Conservation (phyloP, 2,888 invertebrate genomes). For the Sericinus montela region DNA sequence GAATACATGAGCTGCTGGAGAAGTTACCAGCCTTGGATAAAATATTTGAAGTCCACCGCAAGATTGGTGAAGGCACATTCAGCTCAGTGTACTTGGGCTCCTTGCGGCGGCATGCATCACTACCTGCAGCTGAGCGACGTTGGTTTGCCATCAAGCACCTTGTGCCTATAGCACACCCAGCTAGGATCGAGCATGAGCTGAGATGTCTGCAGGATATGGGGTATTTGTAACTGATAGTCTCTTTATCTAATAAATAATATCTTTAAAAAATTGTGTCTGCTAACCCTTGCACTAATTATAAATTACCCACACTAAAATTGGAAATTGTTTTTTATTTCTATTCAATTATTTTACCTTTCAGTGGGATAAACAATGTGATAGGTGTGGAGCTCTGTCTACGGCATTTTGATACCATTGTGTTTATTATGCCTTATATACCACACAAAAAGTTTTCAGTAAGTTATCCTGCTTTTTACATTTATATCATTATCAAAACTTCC, state of each 20-base stretch:
- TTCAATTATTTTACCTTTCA: constrained; percentile 67
- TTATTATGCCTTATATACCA: constrained; percentile 93
- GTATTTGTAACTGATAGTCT: constrained; percentile 51
- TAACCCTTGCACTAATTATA: too few relatives aligned
- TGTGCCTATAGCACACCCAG: constrained; percentile 91
- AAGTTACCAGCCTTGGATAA: constrained; percentile 81
- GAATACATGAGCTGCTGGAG: constrained; percentile 59
- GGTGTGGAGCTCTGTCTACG: constrained; percentile 89
- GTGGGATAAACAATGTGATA: constrained; percentile 89
- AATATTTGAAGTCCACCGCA: constrained; percentile 83
- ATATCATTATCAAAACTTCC: too few relatives aligned
- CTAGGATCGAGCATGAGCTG: constrained; percentile 88
- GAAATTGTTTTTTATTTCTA: too few relatives aligned
- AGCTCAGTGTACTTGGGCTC: constrained; percentile 91
- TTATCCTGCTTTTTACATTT: too few relatives aligned
- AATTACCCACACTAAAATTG: too few relatives aligned
- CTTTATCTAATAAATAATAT: too few relatives aligned
- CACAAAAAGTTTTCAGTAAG: constrained; percentile 89
- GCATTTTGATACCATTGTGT: constrained; percentile 87
- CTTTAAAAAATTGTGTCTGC: too few relatives aligned
- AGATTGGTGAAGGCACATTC: constrained; percentile 92
- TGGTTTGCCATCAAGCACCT: constrained; percentile 92
- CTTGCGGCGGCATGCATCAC: constrained; percentile 66
- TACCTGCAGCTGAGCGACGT: constrained; percentile 65
- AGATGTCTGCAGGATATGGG: constrained; percentile 88